Evolutionary conservation across 2,797 vertebrate genomes (phyloP), one percentile per base, ranked within the genome.

Genomic region (Protonibea diacanthus): DNA sequence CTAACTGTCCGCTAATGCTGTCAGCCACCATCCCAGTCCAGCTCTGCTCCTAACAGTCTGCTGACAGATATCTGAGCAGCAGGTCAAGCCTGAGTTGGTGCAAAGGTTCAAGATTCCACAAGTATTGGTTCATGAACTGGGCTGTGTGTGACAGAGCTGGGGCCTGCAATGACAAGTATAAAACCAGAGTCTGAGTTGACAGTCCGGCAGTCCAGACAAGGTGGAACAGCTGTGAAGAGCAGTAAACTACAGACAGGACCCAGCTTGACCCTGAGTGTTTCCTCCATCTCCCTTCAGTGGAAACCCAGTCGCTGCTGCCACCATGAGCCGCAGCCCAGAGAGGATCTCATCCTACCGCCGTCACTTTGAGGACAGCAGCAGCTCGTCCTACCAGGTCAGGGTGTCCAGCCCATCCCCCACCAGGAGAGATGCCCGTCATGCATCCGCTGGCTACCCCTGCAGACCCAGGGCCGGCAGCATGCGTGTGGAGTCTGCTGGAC

Each of bases 341-440:
- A 95, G 95, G 83, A 95, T 96, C 71, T 96, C 96, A 0, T 96
- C 95, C 51, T 95, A 95, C 73, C 88, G 94, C 56, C 92, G 94
- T 40, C 93, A 95, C 84, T 96, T 96, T 63, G 94, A 96, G 90
- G 93, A 93, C 73, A 88, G 81, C 81, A 89, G 86, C 82, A 86
- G 77, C 86, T 85, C 81, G 0, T 88, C 93, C 73, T 93, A 93
- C 74, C 93, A 95, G 84, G 92, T 96, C 77, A 90, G 95, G 82
- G 90, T 96, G 76, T 93, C 93, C 87, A 96, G 95, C 76, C 95
- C 93, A 1, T 96, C 95, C 49, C 95, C 95, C 2, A 78, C 79
- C 56, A 88, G 94, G 73, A 91, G 84, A 84, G 86, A 90, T 1
- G 38, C 18, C 49, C 90, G 92, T 8, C 76, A 71, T 74, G 90